These are phyloP conservation scores for Drusus annulatus DNA, from an alignment of 1,140 invertebrate genomes.

Conservation along the genomic window DNA sequence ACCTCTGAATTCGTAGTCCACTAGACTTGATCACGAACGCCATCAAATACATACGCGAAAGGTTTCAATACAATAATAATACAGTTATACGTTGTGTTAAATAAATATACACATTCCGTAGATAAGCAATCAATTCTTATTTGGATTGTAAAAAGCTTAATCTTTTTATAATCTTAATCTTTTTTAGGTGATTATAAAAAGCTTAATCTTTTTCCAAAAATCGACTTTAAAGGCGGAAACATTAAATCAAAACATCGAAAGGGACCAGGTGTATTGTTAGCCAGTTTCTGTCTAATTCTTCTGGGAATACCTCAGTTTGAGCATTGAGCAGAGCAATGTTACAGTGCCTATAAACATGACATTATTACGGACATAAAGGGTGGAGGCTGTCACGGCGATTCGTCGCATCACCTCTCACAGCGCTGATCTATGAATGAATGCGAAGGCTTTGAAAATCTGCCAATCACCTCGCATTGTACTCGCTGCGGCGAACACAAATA, in stretches of 20 bases:
- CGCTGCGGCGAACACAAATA: background rate
- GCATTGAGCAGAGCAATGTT: background rate
- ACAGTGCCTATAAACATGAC: conserved; percentile 11
- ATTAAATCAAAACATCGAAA: conserved; percentile 1
- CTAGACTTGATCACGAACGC: too few species aligned
- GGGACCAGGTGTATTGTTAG: too few species aligned
- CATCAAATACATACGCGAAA: too few species aligned
- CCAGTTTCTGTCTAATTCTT: conserved; percentile 1
- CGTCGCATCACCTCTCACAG: conserved; percentile 41
- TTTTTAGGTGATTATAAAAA: too few species aligned
- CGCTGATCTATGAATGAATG: conserved; percentile 23
- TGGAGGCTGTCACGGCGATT: conserved; percentile 45
- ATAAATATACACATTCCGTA: too few species aligned
- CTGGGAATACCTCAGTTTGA: conserved; percentile 11
- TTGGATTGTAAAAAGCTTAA: too few species aligned
- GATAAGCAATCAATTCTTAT: too few species aligned
- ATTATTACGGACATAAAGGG: conserved; percentile 21
- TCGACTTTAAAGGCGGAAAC: background rate
- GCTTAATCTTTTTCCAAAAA: too few species aligned
- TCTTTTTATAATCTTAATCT: too few species aligned
- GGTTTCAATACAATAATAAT: too few species aligned
- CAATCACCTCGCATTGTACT: conserved; percentile 17
- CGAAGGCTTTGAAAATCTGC: conserved; percentile 23
- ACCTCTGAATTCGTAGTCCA: too few species aligned
- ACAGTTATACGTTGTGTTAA: too few species aligned